Evolutionary conservation across 2,888 invertebrate species (phyloP).

Genomic region (Beris chalybata): DNA sequence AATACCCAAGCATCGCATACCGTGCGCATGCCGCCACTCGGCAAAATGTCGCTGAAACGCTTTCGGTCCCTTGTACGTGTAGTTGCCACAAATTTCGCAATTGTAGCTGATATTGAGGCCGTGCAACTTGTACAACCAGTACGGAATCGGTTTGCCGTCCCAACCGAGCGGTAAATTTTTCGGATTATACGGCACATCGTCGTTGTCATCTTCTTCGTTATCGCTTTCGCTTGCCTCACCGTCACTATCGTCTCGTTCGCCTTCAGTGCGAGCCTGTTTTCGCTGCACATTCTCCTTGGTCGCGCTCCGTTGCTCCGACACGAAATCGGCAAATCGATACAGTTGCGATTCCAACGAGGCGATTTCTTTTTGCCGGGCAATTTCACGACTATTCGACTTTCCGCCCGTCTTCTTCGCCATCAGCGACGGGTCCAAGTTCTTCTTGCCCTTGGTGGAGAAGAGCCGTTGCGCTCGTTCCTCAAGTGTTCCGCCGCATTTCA

Average conservation of each 20-base stretch:
- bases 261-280: conserved; percentile 94
- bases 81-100: conserved; percentile 99
- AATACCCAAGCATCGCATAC: conserved; percentile 98
- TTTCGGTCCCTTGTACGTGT: conserved; percentile 97
- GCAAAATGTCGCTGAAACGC: conserved; percentile 99
- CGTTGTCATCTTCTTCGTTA: conserved; percentile 86
- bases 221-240: conserved; percentile 80
- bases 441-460: conserved; percentile 94
- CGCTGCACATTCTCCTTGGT: conserved; percentile 98
- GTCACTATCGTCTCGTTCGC: conserved; percentile 89
- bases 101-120: conserved; percentile 98
- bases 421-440: conserved; percentile 86
- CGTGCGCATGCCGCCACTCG: conserved; percentile 85
- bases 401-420: conserved; percentile 85
- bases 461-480: conserved; percentile 96
- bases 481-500: conserved; percentile 98
- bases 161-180: conserved; percentile 98
- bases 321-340: conserved; percentile 82
- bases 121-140: conserved; percentile 98
- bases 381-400: conserved; percentile 56
- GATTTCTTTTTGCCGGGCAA: conserved; percentile 80
- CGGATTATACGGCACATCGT: conserved; percentile 98
- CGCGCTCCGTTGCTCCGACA: conserved; percentile 81
- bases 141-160: conserved; percentile 96
- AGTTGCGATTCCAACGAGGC: conserved; percentile 87